Percentiles rank a stretch among this genome's conserved stretches.
These are phyloP conservation scores for Andrena haemorrhoa DNA, from an alignment of 2,888 invertebrate genomes.

Conservation along the genomic window DNA sequence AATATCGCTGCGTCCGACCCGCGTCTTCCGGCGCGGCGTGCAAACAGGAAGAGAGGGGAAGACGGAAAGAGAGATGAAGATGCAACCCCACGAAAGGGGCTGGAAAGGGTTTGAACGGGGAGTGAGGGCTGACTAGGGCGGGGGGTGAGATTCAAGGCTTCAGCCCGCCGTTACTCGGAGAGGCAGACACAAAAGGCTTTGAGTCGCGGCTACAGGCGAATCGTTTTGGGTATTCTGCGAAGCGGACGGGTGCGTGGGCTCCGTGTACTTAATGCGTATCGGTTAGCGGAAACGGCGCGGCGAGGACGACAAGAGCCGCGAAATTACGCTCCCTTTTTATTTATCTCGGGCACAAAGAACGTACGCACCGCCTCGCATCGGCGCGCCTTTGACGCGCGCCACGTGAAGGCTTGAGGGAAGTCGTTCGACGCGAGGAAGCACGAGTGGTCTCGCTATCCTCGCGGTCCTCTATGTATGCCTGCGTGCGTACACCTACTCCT, in stretches of 20 bases:
- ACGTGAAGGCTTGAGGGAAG: slow-evolving; percentile 12
- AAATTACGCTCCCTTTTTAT: slow-evolving; percentile 56
- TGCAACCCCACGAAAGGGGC: not conserved
- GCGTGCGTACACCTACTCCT: no score
- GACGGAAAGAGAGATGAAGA: slow-evolving; percentile 1
- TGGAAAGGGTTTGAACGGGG: slow-evolving; percentile 6
- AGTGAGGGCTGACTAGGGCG: slow-evolving; percentile 6
- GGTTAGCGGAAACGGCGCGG: slow-evolving; percentile 30
- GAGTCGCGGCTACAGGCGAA: slow-evolving; percentile 44
- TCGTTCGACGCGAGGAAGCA: slow-evolving; percentile 6
- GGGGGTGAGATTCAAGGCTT: slow-evolving; percentile 62
- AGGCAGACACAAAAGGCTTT: slow-evolving; percentile 61
- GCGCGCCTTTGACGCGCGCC: slow-evolving; percentile 17
- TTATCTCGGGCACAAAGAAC: slow-evolving; percentile 29
- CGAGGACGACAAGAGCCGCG: slow-evolving; percentile 36
- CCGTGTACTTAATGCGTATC: slow-evolving; percentile 58
- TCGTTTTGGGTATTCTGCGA: slow-evolving; percentile 44
- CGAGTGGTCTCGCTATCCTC: not conserved
- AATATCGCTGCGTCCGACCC: slow-evolving; percentile 60
- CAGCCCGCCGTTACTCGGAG: slow-evolving; percentile 16
- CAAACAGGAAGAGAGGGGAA: slow-evolving; percentile 25
- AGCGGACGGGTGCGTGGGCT: slow-evolving; percentile 34
- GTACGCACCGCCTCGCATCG: not conserved
- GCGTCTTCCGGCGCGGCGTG: slow-evolving; percentile 39
- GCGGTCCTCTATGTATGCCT: no score